Percentiles rank a stretch among this genome's conserved stretches.
Conservation (phyloP, 2,113 vertebrate species). For the Eudyptes chrysolophus region DNA sequence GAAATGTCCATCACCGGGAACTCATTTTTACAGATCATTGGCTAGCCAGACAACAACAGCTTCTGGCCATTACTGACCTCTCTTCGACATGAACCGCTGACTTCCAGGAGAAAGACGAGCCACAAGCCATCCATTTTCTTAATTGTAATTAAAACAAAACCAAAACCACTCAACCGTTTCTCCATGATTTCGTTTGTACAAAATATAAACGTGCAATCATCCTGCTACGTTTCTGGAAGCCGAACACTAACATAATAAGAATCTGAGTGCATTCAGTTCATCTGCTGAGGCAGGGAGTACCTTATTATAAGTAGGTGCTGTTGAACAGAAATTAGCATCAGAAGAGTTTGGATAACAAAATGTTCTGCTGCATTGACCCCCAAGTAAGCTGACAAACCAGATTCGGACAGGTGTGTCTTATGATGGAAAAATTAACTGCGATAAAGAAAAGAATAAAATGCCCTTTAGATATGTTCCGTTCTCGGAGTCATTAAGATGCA, state of each 20-base stretch:
- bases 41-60: slow-evolving; percentile 54
- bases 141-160: background rate
- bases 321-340: background rate
- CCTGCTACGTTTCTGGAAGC: background rate
- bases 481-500: background rate
- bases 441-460: background rate
- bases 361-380: background rate
- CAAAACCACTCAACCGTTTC: background rate
- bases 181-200: background rate
- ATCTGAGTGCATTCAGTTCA: background rate
- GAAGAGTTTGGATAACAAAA: background rate
- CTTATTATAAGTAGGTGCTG: background rate
- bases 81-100: background rate
- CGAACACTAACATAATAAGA: background rate
- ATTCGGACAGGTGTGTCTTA: background rate
- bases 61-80: slow-evolving; percentile 48
- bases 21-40: slow-evolving; percentile 55
- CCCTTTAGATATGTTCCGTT: background rate
- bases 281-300: background rate
- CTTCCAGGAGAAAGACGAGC: background rate
- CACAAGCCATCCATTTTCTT: background rate
- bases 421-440: background rate
- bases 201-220: background rate
- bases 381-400: background rate
- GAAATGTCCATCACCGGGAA: background rate